A percentile compares a stretch with the other conserved stretches of the same genome.
Conservation (phyloP, 2,113 vertebrate species). For the Chaenogobius annularis region DNA sequence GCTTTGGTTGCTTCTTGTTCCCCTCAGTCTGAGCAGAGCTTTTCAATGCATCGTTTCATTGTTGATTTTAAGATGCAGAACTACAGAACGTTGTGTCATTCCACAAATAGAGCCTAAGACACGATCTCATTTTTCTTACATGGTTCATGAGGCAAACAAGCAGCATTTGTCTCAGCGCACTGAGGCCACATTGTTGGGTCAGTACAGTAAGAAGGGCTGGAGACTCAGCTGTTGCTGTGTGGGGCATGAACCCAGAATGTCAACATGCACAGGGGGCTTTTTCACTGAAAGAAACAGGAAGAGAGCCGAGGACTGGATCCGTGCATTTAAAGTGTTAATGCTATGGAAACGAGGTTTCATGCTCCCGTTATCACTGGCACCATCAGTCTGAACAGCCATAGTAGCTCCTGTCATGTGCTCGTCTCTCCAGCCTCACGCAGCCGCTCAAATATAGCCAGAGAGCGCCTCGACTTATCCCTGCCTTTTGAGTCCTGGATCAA, state of each 20-base stretch:
- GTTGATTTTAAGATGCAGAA: conserved; percentile 1
- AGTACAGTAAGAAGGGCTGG: conserved; percentile 38
- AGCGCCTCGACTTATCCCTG: conserved; percentile 24
- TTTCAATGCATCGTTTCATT: neutral
- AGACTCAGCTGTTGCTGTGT: conserved; percentile 61
- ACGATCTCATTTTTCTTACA: conserved; percentile 20
- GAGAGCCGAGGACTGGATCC: conserved; percentile 3
- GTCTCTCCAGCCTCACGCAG: conserved; percentile 12
- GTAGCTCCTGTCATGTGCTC: conserved; percentile 55
- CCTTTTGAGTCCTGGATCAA: conserved; percentile 28
- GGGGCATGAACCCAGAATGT: conserved; percentile 61
- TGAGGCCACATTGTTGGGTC: conserved; percentile 66
- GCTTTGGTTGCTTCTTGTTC: conserved; percentile 37
- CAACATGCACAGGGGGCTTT: conserved; percentile 60
- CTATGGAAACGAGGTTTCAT: conserved; percentile 28
- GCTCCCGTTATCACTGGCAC: conserved; percentile 31
- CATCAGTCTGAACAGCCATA: conserved; percentile 35
- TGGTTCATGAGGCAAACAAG: conserved; percentile 62
- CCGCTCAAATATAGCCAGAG: conserved; percentile 38
- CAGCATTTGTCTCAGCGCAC: conserved; percentile 63
- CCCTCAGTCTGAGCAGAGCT: neutral
- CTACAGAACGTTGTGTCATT: conserved; percentile 6
- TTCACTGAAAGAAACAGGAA: conserved; percentile 44
- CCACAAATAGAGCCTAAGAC: conserved; percentile 13
- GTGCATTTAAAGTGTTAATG: conserved; percentile 23